Evolutionary conservation across 2,888 invertebrate species (phyloP).

Genomic region (Heliconius hortense): DNA sequence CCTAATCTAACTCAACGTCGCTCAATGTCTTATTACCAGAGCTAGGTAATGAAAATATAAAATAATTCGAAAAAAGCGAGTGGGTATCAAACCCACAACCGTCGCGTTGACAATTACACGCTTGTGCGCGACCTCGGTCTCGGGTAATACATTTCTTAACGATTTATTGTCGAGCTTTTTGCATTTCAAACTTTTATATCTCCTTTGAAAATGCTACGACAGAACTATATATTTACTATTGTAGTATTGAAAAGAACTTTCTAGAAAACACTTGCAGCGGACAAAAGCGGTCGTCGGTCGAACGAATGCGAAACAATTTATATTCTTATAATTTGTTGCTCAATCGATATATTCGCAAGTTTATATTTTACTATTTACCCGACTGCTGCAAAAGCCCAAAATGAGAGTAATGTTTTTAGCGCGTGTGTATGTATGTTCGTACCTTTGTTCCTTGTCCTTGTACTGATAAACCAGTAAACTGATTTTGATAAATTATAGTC

Average conservation of each 20-base stretch:
- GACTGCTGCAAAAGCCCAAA: background rate
- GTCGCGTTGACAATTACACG: no score
- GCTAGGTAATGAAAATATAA: no score
- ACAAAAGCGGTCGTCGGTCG: slow-evolving; percentile 5
- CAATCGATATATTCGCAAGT: slow-evolving; percentile 41
- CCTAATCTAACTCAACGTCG: no score
- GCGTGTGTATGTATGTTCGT: background rate
- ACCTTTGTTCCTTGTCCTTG: background rate
- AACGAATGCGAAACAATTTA: background rate
- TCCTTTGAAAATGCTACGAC: slow-evolving; percentile 7
- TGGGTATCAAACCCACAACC: no score
- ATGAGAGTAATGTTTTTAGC: no score
- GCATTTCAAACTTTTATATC: background rate
- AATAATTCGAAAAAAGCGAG: no score
- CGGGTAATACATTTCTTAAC: background rate
- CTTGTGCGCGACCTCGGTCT: background rate
- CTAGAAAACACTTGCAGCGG: background rate
- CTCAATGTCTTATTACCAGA: no score
- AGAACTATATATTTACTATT: slow-evolving; percentile 2
- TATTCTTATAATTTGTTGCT: slow-evolving; percentile 22
- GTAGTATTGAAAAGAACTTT: slow-evolving; percentile 8
- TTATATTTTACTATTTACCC: slow-evolving; percentile 36
- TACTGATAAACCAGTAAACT: no score
- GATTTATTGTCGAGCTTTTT: slow-evolving; percentile 12
- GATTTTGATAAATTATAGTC: no score